Evolutionary conservation across 53 echinoderm and acorn worm genomes (phyloP).

Genomic region (Hippasteria phrygiana): DNA sequence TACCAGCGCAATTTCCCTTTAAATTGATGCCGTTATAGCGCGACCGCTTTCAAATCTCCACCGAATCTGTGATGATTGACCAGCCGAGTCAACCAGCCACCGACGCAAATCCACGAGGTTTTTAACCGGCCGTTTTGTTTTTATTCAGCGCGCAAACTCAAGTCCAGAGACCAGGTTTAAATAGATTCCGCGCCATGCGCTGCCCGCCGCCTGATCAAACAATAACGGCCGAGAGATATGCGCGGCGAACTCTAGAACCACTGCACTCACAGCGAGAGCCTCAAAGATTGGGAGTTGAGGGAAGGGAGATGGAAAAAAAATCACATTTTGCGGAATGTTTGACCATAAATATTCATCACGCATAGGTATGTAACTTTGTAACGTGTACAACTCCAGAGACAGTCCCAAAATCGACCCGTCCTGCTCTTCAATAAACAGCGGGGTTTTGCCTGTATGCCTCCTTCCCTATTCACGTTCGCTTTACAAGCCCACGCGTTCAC

Average conservation of each 20-base stretch:
- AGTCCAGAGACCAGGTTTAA: constrained; percentile 18
- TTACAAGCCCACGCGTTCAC: constrained; percentile 5
- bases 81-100: constrained; percentile 22
- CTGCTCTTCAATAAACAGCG: constrained; percentile 56
- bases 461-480: constrained; percentile 19
- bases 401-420: constrained; percentile 28
- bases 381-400: constrained; percentile 59
- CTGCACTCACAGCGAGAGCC: not conserved
- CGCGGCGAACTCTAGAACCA: not conserved
- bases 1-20: not conserved
- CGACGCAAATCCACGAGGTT: constrained; percentile 18
- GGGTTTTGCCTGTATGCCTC: not conserved
- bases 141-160: not conserved
- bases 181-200: constrained; percentile 53
- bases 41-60: not conserved
- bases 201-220: constrained; percentile 51
- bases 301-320: constrained; percentile 9
- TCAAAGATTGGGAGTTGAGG: not conserved
- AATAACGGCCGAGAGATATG: not conserved
- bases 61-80: constrained; percentile 57
- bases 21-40: not conserved
- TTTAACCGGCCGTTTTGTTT: not conserved
- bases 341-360: constrained; percentile 52
- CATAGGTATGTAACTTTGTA: constrained; percentile 65
- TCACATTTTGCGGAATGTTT: constrained; percentile 48